phyloP scores from a whole-genome alignment of 2,113 vertebrate species.

The Prunella fulvescens region DNA sequence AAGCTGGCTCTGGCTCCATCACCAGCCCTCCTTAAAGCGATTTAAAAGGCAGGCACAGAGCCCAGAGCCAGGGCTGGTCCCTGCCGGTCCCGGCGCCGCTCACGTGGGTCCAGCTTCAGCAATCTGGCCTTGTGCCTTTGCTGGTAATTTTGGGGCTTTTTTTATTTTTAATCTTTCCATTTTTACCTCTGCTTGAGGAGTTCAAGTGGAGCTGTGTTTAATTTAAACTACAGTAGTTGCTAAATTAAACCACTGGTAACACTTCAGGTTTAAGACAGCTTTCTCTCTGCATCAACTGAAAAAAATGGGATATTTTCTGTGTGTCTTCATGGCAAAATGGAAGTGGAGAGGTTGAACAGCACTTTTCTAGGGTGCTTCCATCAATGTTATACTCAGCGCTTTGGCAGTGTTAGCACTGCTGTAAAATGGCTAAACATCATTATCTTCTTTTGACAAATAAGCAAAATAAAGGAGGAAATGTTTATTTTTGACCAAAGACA shows the following conservation, averaged over 20 bases:
- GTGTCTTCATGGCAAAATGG: not conserved
- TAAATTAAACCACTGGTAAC: not conserved
- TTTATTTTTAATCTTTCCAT: conserved; percentile 15
- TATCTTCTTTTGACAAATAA: not conserved
- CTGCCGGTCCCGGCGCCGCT: not conserved
- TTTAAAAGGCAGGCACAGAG: not conserved
- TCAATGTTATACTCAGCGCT: not conserved
- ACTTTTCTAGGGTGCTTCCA: not conserved
- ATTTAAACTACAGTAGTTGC: not conserved
- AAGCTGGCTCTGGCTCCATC: not conserved
- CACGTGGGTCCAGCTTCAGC: not conserved
- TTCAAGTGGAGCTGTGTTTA: not conserved
- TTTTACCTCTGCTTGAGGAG: not conserved
- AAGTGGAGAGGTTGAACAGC: not conserved
- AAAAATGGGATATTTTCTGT: not conserved
- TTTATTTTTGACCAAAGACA: not conserved
- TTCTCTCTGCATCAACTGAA: not conserved
- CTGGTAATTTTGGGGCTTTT: not conserved
- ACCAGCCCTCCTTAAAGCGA: not conserved
- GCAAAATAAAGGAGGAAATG: not conserved
- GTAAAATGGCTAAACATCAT: not conserved
- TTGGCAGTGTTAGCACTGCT: not conserved
- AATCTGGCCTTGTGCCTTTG: not conserved
- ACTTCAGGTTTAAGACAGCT: not conserved
- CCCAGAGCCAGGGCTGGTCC: not conserved